These are phyloP conservation scores for Siderastrea siderea DNA, from an alignment of 92 coral and sea anemone species.

Conservation along the genomic window DNA sequence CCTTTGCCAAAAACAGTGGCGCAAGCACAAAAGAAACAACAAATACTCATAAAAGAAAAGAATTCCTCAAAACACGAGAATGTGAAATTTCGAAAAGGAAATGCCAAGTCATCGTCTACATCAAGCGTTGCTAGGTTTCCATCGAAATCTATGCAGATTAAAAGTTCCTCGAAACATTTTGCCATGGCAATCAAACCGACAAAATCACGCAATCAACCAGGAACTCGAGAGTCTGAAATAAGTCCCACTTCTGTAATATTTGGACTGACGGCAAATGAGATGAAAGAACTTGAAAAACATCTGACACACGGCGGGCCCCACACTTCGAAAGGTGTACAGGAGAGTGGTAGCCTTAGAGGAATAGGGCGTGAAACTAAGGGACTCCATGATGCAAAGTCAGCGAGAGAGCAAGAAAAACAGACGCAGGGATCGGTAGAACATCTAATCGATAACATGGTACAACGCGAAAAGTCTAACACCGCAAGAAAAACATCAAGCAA, in stretches of 20 bases:
- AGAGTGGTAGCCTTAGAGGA: background rate
- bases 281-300: constrained; percentile 52
- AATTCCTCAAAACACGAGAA: background rate
- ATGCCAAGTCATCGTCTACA: background rate
- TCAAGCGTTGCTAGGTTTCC: background rate
- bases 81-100: background rate
- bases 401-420: background rate
- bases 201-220: constrained; percentile 22
- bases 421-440: background rate
- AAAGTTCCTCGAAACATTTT: background rate
- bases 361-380: constrained; percentile 1
- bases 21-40: constrained; percentile 24
- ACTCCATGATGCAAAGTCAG: background rate
- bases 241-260: constrained; percentile 50
- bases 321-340: background rate
- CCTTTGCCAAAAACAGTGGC: background rate
- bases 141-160: background rate
- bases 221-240: constrained; percentile 51
- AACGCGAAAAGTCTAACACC: background rate
- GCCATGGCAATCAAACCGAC: constrained; percentile 8
- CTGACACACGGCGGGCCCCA: constrained; percentile 24
- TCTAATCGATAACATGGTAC: background rate
- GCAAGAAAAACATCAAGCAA: background rate
- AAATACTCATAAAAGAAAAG: background rate
- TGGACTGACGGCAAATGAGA: constrained; percentile 45